Evolutionary conservation across 2,113 vertebrate species (phyloP).

Genomic region (Alces alces): DNA sequence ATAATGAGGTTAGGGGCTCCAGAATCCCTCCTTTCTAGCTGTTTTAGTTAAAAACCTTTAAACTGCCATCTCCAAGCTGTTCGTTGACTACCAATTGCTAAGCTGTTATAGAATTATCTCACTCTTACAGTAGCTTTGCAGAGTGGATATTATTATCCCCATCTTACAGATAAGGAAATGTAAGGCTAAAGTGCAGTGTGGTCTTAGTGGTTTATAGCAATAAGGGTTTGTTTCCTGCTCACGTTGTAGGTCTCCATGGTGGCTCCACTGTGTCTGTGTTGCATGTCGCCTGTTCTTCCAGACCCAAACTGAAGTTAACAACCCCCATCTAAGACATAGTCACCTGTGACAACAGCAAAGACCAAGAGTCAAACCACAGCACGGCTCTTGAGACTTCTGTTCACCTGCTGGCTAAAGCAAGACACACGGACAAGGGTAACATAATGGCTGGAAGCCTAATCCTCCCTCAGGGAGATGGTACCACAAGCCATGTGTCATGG

Average conservation of each 20-base stretch:
- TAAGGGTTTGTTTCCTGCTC: neutral
- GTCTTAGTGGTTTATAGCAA: neutral
- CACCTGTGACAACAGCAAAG: neutral
- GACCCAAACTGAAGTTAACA: neutral
- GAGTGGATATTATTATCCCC: neutral
- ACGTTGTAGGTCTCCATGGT: rapidly evolving
- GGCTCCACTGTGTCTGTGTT: neutral
- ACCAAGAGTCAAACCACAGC: neutral
- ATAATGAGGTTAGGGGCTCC: neutral
- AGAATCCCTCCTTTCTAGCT: neutral
- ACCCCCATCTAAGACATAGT: neutral
- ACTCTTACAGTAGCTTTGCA: neutral
- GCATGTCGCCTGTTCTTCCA: neutral
- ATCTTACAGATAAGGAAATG: neutral
- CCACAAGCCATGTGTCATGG: rapidly evolving
- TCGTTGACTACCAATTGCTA: neutral
- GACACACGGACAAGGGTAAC: neutral
- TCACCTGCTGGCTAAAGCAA: neutral
- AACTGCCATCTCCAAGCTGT: neutral
- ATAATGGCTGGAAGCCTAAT: neutral
- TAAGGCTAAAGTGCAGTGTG: neutral
- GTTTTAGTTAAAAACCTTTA: neutral
- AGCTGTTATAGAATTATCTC: neutral
- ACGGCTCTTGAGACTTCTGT: neutral
- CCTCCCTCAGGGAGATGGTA: neutral